A percentile compares a stretch with the other conserved stretches of the same genome.
These are phyloP conservation scores for Margaritifera margaritifera DNA, from an alignment of 2,888 invertebrate genomes.

Conservation along the genomic window DNA sequence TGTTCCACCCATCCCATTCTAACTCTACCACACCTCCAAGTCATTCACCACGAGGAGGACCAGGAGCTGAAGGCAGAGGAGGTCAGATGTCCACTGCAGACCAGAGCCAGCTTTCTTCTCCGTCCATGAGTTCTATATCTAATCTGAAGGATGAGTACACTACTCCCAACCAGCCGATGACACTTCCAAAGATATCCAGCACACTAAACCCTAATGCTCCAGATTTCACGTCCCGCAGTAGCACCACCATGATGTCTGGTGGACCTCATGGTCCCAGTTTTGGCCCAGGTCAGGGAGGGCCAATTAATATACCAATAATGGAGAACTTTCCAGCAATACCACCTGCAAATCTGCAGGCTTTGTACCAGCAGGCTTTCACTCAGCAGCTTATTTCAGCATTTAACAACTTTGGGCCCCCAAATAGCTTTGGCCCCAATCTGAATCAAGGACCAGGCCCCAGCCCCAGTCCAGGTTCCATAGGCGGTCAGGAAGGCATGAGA, in stretches of 20 bases:
- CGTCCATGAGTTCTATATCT: conserved; percentile 37
- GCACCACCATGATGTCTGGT: conserved; percentile 10
- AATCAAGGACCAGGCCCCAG: conserved; percentile 17
- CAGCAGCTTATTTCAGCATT: conserved; percentile 41
- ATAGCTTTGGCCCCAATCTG: conserved; percentile 14
- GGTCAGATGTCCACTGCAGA: too few species aligned
- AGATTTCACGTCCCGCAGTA: conserved; percentile 78
- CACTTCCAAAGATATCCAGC: conserved; percentile 72
- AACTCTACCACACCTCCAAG: conserved; percentile 34
- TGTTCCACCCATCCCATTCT: conserved; percentile 44
- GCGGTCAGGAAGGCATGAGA: conserved; percentile 33
- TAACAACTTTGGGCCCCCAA: conserved; percentile 27
- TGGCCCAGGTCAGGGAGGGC: conserved; percentile 6
- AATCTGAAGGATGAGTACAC: conserved; percentile 68
- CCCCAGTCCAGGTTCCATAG: conserved; percentile 20
- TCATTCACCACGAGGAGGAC: too few species aligned
- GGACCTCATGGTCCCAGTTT: conserved; percentile 16
- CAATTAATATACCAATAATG: background rate
- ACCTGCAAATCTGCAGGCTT: conserved; percentile 31
- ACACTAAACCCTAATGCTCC: conserved; percentile 87
- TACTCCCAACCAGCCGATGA: conserved; percentile 70
- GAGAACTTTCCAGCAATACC: conserved; percentile 22
- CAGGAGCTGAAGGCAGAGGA: too few species aligned
- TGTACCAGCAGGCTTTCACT: conserved; percentile 48
- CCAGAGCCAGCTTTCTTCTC: conserved; percentile 22